These are phyloP conservation scores for Chrysotoxum bicinctum DNA, from an alignment of 2,888 invertebrate genomes.

Conservation along the genomic window DNA sequence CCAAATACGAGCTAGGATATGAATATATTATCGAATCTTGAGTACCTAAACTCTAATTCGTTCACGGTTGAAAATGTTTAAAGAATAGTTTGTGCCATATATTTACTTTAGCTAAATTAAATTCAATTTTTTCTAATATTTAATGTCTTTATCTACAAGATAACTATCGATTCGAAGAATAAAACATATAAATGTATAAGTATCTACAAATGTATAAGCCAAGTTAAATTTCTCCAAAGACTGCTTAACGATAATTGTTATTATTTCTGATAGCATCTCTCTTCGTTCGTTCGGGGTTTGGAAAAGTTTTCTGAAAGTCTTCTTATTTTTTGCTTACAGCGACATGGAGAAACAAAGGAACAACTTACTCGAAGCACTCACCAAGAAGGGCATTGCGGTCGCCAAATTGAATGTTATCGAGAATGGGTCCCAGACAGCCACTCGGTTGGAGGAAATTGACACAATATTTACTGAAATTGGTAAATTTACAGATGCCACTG, in stretches of 20 bases:
- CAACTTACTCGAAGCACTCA: slow-evolving; percentile 90
- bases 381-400: slow-evolving; percentile 88
- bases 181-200: background rate
- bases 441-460: slow-evolving; percentile 84
- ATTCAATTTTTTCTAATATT: background rate
- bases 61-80: background rate
- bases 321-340: slow-evolving; percentile 80
- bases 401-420: slow-evolving; percentile 84
- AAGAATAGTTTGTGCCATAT: background rate
- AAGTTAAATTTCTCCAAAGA: background rate
- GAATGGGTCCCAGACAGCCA: slow-evolving; percentile 76
- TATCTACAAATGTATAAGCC: background rate
- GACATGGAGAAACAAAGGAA: slow-evolving; percentile 93
- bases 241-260: slow-evolving; percentile 9
- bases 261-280: slow-evolving; percentile 30
- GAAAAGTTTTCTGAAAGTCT: slow-evolving; percentile 18
- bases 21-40: background rate
- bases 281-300: background rate
- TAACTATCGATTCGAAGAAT: background rate
- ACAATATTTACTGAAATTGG: slow-evolving; percentile 87
- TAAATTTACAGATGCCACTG: slow-evolving; percentile 91
- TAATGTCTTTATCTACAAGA: background rate
- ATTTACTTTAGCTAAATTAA: background rate
- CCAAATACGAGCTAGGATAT: background rate
- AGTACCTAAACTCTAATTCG: background rate